Evolutionary conservation across 2,113 vertebrate species (phyloP).

Genomic region (Sula dactylatra): DNA sequence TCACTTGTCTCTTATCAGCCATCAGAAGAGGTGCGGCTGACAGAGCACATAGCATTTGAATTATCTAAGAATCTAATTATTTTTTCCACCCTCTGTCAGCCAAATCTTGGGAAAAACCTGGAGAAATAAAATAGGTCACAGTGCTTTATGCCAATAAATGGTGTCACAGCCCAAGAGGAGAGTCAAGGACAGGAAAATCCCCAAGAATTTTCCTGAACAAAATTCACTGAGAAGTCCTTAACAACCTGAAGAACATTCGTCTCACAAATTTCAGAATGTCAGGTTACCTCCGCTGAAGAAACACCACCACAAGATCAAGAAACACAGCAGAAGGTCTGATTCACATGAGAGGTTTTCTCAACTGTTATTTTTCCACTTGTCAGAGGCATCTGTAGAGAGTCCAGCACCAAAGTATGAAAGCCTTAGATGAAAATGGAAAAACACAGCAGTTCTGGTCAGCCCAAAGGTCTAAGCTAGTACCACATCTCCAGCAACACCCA

Average conservation of each 20-base stretch:
- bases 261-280: neutral
- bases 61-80: slow-evolving; percentile 25
- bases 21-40: neutral
- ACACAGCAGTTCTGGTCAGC: neutral
- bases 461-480: neutral
- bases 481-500: neutral
- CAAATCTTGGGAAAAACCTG: neutral
- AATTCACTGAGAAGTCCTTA: neutral
- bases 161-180: neutral
- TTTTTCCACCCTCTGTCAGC: neutral
- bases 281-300: neutral
- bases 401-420: neutral
- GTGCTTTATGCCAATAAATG: neutral
- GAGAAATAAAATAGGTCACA: slow-evolving; percentile 10
- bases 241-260: neutral
- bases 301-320: neutral
- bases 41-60: neutral
- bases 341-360: neutral
- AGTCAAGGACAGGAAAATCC: slow-evolving; percentile 30
- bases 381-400: neutral
- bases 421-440: neutral
- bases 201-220: neutral
- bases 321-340: neutral
- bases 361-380: neutral
- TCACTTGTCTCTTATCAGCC: slow-evolving; percentile 6